Percentiles rank a stretch among this genome's conserved stretches.
These are phyloP conservation scores for Diachasmimorpha longicaudata DNA, from an alignment of 1,140 invertebrate genomes.

Conservation along the genomic window DNA sequence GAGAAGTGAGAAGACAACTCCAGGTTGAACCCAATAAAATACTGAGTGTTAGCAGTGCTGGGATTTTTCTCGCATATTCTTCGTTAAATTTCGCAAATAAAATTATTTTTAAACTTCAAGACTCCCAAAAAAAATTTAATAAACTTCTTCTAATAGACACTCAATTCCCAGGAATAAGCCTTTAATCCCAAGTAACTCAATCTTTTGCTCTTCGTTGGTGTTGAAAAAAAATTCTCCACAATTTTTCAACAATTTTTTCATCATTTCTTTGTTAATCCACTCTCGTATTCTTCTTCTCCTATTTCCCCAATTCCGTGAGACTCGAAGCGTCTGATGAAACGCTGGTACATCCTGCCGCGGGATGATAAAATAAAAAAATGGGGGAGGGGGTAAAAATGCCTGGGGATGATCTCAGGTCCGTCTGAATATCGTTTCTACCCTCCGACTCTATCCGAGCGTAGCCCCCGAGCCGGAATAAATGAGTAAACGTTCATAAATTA, in stretches of 20 bases:
- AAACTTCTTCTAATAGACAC: too few relatives aligned
- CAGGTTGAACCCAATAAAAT: too few relatives aligned
- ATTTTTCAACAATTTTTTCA: not conserved
- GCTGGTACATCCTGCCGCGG: not conserved
- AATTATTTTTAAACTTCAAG: too few relatives aligned
- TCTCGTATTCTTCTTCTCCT: not conserved
- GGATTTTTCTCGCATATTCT: too few relatives aligned
- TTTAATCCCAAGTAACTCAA: not conserved
- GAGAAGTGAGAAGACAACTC: too few relatives aligned
- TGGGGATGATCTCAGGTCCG: constrained; percentile 5
- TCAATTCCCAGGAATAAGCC: too few relatives aligned
- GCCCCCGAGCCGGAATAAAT: constrained; percentile 22
- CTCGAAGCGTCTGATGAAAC: not conserved
- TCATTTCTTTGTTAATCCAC: not conserved
- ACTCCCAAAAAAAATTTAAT: too few relatives aligned
- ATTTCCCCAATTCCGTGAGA: not conserved
- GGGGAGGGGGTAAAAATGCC: not conserved
- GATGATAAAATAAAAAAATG: not conserved
- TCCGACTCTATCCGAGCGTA: not conserved
- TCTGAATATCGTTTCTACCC: not conserved
- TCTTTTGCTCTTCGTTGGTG: too few relatives aligned
- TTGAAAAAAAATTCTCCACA: not conserved
- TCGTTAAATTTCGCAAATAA: too few relatives aligned
- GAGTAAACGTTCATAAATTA: constrained; percentile 26
- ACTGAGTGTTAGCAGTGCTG: too few relatives aligned